phyloP scores from a whole-genome alignment of 2,113 vertebrate species.

The Malurus alboscapulatus region DNA sequence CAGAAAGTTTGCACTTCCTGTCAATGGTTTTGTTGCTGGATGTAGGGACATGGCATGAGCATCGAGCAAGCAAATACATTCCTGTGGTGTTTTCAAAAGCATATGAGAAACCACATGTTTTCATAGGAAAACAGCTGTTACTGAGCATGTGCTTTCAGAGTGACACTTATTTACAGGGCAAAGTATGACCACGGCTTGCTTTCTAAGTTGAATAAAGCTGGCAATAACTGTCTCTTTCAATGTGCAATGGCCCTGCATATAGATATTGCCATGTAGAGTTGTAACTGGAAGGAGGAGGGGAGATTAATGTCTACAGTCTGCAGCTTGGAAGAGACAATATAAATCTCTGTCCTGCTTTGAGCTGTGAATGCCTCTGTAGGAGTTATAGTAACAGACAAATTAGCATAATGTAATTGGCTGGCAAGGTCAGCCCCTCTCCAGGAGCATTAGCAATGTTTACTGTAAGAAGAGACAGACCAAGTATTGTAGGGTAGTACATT shows the following conservation, averaged over 20 bases:
- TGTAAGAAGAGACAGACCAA: slow-evolving; percentile 50
- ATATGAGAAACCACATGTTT: slow-evolving; percentile 40
- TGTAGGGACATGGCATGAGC: background rate
- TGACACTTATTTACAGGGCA: slow-evolving; percentile 4
- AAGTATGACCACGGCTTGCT: background rate
- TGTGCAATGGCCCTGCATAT: background rate
- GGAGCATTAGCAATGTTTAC: slow-evolving; percentile 57
- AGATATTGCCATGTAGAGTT: background rate
- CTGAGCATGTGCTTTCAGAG: slow-evolving; percentile 31
- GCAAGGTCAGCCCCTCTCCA: slow-evolving; percentile 66
- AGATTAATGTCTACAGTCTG: slow-evolving; percentile 55
- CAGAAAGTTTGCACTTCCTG: background rate
- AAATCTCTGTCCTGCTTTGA: slow-evolving; percentile 64
- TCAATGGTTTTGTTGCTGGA: background rate
- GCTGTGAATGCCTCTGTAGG: slow-evolving; percentile 56
- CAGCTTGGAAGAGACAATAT: slow-evolving; percentile 48
- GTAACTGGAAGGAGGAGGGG: background rate
- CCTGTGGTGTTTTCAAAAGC: slow-evolving; percentile 22
- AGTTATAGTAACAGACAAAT: slow-evolving; percentile 70
- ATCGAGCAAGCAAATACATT: background rate
- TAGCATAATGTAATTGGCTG: slow-evolving; percentile 73
- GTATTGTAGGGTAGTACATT: background rate
- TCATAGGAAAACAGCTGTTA: slow-evolving; percentile 56
- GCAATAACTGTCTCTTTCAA: slow-evolving; percentile 24
- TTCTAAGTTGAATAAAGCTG: slow-evolving; percentile 4